Conservation (phyloP, 2,797 vertebrate genomes). For the Sebastes melanostomus region DNA sequence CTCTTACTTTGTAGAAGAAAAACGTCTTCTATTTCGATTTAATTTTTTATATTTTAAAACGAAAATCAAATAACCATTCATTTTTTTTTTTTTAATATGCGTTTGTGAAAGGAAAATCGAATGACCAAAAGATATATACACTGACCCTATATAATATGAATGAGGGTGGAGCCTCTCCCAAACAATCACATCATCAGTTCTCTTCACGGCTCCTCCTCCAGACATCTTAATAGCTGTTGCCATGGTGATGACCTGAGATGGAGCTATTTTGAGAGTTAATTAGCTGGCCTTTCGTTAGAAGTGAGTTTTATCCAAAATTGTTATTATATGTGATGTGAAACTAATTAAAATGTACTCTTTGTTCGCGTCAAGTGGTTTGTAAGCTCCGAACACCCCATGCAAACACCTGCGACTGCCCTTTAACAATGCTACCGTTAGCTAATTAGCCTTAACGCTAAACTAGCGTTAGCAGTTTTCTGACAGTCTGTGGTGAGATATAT, state of each 20-base stretch:
- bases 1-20: too few species aligned
- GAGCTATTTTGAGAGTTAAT: neutral
- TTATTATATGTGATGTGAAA: neutral
- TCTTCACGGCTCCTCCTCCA: too few species aligned
- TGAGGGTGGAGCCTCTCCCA: rapidly evolving
- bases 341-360: neutral
- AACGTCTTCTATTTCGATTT: too few species aligned
- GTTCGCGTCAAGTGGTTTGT: neutral
- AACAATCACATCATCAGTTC: too few species aligned
- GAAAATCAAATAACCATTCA: too few species aligned
- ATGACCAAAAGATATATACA: too few species aligned
- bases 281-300: too few species aligned
- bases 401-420: neutral
- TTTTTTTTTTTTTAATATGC: rapidly evolving
- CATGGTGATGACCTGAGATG: neutral
- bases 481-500: neutral
- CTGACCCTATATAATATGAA: too few species aligned
- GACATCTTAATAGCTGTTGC: too few species aligned
- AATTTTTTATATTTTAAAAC: too few species aligned
- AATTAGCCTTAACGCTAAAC: neutral
- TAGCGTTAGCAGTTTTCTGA: neutral
- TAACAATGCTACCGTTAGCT: neutral
- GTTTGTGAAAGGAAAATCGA: too few species aligned
- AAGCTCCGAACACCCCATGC: neutral
- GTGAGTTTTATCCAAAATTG: neutral